Evolutionary conservation across 2,888 invertebrate species (phyloP), one percentile per base, ranked within the genome.

Genomic region (Sarcophaga subvicina): DNA sequence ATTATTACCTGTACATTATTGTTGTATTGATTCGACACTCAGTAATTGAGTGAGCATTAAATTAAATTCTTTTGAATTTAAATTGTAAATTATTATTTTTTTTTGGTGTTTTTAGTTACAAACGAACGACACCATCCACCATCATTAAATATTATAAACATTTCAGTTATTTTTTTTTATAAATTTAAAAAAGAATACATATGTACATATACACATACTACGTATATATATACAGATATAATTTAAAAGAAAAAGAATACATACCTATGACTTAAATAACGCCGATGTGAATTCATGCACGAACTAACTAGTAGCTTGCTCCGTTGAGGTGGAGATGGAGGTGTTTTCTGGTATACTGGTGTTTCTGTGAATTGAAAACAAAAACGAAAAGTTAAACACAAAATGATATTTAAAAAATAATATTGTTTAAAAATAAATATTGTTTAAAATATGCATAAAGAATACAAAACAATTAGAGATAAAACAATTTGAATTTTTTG

Each of bases 311-410:
- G 94, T 94, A 94, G 94, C 94, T 94, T 95, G 94, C 94, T 95
- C 95, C 95, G 95, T 95, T 95, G 95, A 95, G 95, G 95, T 93
- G 93, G 94, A 94, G 94, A 94, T 95, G 95, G 95, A 94, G 95
- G 95, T 95, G 95, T 97, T 97, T 96, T 96, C 96, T 97, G 96
- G 96, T 97, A 97, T 97, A 97, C 97, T 97, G 97, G 96, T 97
- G 96, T 97, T 96, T 97, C 98, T 98, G 95, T 1, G 96, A 96
- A 93, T 89, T 86, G 90, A 89, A 64, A 87, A 78, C 54, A 73
- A 77, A 64, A 78, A 78, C 10, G 37, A 37, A 37, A 37, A 37
- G 37, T 37, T 37, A 37, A 37, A 37, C 37, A 69, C 0, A 59
- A 47, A 37, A 45, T 63, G 27, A 69, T 72, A 37, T 22, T 66